Evolutionary conservation across 2,888 invertebrate species (phyloP), one percentile per base, ranked within the genome.

Genomic region (Ichneumoninae sp.): DNA sequence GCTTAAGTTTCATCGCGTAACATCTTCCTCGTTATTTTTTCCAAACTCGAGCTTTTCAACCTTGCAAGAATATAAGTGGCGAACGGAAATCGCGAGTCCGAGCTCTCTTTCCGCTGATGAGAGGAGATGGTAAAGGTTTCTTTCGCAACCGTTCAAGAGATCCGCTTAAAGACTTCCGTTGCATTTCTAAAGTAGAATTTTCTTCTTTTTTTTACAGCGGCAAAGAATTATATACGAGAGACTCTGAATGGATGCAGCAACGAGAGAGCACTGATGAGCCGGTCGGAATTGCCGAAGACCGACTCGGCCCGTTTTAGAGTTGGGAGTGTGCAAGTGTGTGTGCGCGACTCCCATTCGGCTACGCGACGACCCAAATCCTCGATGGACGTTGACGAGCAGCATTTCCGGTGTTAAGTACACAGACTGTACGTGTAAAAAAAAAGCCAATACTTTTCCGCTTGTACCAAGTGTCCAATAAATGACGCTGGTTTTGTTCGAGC

Each of bases 131-230:
- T 10, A 54, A 68, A 36, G 54, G 4, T 54, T 76, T 76, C 52
- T 66, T 69, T 22, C 16, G 68, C 50, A 57, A 57, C 33, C 22
- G 54, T 57, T 57, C 44, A 19, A 62, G 26, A 69, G 60, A 80
- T 81, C 70, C 70, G 69, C 75, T 81, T 81, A 69, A 62, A 70
- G 70, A 40, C 52, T 65, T 62, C 36, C 19, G 70, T 70, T 76
- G 62, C n/a, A 70, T 76, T 50, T 36, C 36, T 40, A 76, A 40
- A 44, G 70, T 62, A 16, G 7, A 1, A 57, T 77, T 68, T 13
- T 44, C 30, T 52, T 50, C 10, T 70, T 19, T 22, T 52, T 47
- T 47, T 13, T 44, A 13, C 16, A 47, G 52, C 33, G 22, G 19
- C 1, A 13, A 80, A 54, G 54, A 71, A 62, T 72, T 65, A 30